A percentile compares a stretch with the other conserved stretches of the same genome.
Evolutionary conservation across 1,140 invertebrate genomes (phyloP).

Genomic region (Pemphigus obesinymphae): DNA sequence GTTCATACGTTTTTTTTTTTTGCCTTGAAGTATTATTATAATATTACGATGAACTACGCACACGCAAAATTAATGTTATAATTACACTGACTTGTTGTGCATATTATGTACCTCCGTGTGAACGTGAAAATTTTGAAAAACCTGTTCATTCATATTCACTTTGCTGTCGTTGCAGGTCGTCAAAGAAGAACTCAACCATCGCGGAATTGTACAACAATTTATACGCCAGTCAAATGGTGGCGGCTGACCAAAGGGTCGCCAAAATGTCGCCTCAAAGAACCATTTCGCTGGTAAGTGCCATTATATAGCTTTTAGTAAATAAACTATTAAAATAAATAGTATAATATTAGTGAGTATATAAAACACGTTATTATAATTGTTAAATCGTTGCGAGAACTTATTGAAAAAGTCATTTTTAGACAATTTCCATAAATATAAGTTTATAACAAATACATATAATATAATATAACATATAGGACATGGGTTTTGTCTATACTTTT

Average conservation of each 20-base stretch:
- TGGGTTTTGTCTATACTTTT: too few relatives aligned
- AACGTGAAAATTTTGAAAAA: constrained; percentile 13
- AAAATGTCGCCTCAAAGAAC: constrained; percentile 44
- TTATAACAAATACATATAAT: too few relatives aligned
- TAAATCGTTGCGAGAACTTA: too few relatives aligned
- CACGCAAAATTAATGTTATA: constrained; percentile 1
- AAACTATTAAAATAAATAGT: neutral
- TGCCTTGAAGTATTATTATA: neutral
- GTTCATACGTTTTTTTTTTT: neutral
- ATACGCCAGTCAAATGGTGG: constrained; percentile 34
- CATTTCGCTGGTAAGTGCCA: constrained; percentile 46
- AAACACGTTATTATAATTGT: neutral
- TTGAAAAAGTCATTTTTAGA: too few relatives aligned
- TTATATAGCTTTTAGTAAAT: too few relatives aligned
- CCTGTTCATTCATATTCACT: constrained; percentile 17
- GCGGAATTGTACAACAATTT: constrained; percentile 17
- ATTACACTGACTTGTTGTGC: neutral
- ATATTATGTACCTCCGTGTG: neutral
- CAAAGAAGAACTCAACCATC: constrained; percentile 36
- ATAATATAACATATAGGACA: too few relatives aligned
- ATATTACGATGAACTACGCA: neutral
- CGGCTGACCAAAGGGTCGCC: constrained; percentile 20
- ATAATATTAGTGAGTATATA: neutral
- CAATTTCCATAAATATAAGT: too few relatives aligned
- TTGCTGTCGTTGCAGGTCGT: constrained; percentile 26